Evolutionary conservation across 1,140 invertebrate genomes (phyloP), one percentile per base, ranked within the genome.

Genomic region (Heliconius nattereri): DNA sequence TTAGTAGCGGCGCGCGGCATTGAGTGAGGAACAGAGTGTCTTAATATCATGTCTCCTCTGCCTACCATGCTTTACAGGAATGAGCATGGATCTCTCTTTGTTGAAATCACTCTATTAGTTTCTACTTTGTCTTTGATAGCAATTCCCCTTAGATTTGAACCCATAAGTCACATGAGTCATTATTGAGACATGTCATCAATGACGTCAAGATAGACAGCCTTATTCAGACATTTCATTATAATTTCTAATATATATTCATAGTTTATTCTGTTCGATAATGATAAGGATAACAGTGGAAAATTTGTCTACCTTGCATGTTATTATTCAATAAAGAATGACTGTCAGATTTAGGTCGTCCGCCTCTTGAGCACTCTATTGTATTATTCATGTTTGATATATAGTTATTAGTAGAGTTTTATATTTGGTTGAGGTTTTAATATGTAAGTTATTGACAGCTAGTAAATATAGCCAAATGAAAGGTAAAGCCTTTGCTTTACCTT

Each of bases 291-390:
- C 49, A 20, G 6, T 52, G 19, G 19, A 66, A 66, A 66, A 66
- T 29, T 66, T 26, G n/a, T 66, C 3, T 9, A 26, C n/a, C 26
- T 66, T 66, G 35, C 32, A 8, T 32, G 57, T 70, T 32, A 52
- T 76, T 76, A 49, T 76, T 76, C 75, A 76, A 76, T 76, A 26
- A 49, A 76, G 37, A 16, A 40, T 70, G 16, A 66, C 35, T 66
- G n/a, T 19, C 32, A 76, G 60, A 70, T 76, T 32, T 75, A 75
- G 54, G 54, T 29, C 60, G 70, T 32, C 37, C 35, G 60, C 52
- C 26, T 45, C n/a, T 60, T 29, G 23, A 76, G 11, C 37, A 26
- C 8, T 49, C 37, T 26, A 29, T 49, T 75, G 35, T 57, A 16
- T 57, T 35, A 60, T 75, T 57, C 29, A 57, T 57, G 8, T 35